A percentile compares a stretch with the other conserved stretches of the same genome.
Conservation (phyloP, 2,888 invertebrate species). For the Trypoxylon attenuatum region DNA sequence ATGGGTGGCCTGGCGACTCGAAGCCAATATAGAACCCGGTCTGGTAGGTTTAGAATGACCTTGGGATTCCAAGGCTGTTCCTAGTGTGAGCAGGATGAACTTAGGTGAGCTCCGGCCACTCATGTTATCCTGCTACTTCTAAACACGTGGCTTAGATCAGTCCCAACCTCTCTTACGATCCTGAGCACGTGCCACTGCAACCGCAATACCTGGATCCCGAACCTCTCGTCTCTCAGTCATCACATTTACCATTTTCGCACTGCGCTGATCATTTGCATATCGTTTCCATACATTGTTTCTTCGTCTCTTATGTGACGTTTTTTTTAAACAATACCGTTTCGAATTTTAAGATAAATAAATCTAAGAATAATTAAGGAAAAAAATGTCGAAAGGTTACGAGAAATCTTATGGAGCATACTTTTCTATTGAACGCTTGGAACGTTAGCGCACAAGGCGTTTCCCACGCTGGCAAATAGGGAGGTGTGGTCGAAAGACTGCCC, state of each 20-base stretch:
- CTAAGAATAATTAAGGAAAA: too few species aligned
- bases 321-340: not conserved
- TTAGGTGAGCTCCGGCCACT: constrained; percentile 56
- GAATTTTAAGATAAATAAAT: too few species aligned
- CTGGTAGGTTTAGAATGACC: constrained; percentile 47
- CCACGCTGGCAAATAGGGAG: not conserved
- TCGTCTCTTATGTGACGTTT: too few species aligned
- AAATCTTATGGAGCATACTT: too few species aligned
- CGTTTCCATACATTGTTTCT: too few species aligned
- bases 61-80: constrained; percentile 47
- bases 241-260: not conserved
- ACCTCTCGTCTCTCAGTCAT: too few species aligned
- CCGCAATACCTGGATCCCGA: too few species aligned
- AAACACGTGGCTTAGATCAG: constrained; percentile 64
- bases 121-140: constrained; percentile 69
- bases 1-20: too few species aligned
- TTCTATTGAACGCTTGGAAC: too few species aligned
- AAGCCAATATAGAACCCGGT: constrained; percentile 33
- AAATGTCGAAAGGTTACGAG: too few species aligned
- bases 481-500: not conserved
- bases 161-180: constrained; percentile 56
- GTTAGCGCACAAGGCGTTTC: not conserved
- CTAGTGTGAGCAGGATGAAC: constrained; percentile 35
- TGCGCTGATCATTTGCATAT: too few species aligned
- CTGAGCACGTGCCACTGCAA: constrained; percentile 6